phyloP scores from a whole-genome alignment of 2,113 vertebrate species.

The Oryzias celebensis region DNA sequence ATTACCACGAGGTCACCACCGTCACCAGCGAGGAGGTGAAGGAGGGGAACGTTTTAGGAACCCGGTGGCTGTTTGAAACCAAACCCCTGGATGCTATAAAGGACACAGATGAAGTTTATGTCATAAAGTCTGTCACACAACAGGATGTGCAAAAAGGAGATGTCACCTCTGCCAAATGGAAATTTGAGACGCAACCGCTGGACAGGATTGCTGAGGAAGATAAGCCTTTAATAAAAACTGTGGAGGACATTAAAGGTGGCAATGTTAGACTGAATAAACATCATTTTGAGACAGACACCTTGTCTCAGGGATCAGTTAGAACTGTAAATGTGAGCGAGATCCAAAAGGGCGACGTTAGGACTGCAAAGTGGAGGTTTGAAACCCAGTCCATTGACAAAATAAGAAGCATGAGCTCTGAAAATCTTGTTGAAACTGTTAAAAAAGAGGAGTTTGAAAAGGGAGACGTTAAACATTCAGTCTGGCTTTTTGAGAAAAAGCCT shows the following conservation, averaged over 20 bases:
- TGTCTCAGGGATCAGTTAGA: conserved; percentile 70
- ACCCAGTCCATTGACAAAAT: conserved; percentile 86
- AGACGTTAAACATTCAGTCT: conserved; percentile 87
- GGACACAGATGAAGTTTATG: conserved; percentile 83
- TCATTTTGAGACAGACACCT: conserved; percentile 82
- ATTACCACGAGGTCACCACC: conserved; percentile 90
- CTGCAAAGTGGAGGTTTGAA: conserved; percentile 91
- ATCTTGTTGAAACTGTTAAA: conserved; percentile 81
- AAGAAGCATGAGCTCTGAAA: conserved; percentile 81
- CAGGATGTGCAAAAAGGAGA: conserved; percentile 89
- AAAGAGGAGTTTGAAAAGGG: conserved; percentile 84
- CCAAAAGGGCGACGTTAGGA: conserved; percentile 86
- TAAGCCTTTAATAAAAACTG: conserved; percentile 73
- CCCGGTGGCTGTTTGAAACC: conserved; percentile 93
- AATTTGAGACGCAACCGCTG: conserved; percentile 89
- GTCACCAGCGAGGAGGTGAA: conserved; percentile 88
- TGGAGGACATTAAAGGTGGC: conserved; percentile 82
- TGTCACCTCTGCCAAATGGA: conserved; percentile 85
- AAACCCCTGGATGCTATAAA: conserved; percentile 88
- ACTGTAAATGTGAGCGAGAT: conserved; percentile 89
- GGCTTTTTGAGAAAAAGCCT: conserved; percentile 90
- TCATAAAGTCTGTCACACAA: conserved; percentile 89
- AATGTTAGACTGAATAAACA: conserved; percentile 82
- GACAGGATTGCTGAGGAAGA: conserved; percentile 83
- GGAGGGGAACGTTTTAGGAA: conserved; percentile 85